These are phyloP conservation scores for Stercorarius parasiticus DNA, from an alignment of 2,113 vertebrate species.

Conservation along the genomic window DNA sequence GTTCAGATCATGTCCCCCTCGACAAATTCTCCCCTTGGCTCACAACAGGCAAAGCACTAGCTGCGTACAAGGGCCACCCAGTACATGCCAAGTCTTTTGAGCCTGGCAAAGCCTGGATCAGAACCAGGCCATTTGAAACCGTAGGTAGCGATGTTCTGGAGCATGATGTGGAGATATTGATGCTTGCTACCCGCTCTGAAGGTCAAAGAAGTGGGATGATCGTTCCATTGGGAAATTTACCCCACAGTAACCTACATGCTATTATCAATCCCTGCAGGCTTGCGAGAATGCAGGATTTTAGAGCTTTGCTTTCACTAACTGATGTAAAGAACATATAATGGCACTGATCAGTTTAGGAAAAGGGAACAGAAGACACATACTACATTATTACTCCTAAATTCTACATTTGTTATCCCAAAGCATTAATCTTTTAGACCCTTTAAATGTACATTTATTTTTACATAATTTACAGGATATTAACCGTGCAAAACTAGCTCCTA, in stretches of 20 bases:
- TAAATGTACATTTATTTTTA: background rate
- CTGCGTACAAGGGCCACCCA: background rate
- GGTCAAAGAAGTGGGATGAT: background rate
- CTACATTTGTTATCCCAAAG: background rate
- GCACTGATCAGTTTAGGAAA: background rate
- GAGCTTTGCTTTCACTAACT: background rate
- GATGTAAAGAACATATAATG: background rate
- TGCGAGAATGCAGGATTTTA: background rate
- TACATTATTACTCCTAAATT: background rate
- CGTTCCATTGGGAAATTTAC: background rate
- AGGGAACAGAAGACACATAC: background rate
- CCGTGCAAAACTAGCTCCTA: background rate
- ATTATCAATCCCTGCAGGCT: background rate
- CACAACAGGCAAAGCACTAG: background rate
- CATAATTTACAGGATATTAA: background rate
- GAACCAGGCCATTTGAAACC: background rate
- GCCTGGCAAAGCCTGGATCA: background rate
- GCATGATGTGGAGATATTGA: rapidly evolving
- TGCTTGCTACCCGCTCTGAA: background rate
- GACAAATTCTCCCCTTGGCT: background rate
- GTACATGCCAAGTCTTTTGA: rapidly evolving
- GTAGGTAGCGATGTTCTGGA: rapidly evolving
- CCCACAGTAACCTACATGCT: background rate
- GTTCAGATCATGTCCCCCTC: background rate
- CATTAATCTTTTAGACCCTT: background rate